phyloP scores from a whole-genome alignment of 2,888 invertebrate genomes.

The Platerodrilus igneus region DNA sequence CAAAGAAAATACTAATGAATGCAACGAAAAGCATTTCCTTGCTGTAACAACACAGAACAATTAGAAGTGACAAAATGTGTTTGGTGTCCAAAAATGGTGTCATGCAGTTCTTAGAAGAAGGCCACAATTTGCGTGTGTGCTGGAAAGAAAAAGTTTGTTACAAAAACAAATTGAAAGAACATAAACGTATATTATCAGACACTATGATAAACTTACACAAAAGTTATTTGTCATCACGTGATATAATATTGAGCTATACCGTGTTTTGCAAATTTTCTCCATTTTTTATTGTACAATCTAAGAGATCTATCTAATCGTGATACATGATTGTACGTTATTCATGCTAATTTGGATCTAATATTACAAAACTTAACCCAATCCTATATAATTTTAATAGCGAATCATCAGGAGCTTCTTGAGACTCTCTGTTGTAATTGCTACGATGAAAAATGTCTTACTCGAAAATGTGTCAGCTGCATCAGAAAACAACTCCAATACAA shows the following conservation, averaged over 20 bases:
- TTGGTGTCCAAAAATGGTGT: too few species aligned
- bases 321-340: background rate
- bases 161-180: background rate
- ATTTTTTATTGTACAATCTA: slow-evolving; percentile 2
- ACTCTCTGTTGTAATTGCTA: background rate
- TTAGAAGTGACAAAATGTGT: too few species aligned
- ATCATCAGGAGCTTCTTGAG: background rate
- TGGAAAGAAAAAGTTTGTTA: slow-evolving; percentile 4
- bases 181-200: background rate
- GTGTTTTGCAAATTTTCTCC: slow-evolving; percentile 2
- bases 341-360: background rate
- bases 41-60: too few species aligned
- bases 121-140: slow-evolving; percentile 1
- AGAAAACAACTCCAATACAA: background rate
- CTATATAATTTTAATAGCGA: slow-evolving; percentile 18
- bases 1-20: too few species aligned
- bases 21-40: slow-evolving; percentile 23
- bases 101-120: background rate
- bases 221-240: background rate
- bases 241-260: slow-evolving; percentile 5
- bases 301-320: background rate
- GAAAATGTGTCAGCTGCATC: background rate
- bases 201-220: background rate
- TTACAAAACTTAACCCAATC: slow-evolving; percentile 23
- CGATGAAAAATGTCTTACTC: background rate